phyloP scores from a whole-genome alignment of 2,888 invertebrate genomes.

The Nomada ferruginata region DNA sequence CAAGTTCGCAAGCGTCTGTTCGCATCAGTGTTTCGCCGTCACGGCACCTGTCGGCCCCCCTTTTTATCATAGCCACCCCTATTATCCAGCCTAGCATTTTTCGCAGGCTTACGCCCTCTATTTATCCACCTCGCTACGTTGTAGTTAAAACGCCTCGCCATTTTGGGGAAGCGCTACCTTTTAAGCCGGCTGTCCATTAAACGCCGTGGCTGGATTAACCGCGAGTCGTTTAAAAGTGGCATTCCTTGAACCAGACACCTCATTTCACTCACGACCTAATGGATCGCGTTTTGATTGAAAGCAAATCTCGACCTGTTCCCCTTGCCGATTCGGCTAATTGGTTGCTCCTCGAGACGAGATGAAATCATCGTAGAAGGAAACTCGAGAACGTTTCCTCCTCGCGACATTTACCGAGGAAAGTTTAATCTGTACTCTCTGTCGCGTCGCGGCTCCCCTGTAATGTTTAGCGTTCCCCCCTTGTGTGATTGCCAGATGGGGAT shows the following conservation, averaged over 20 bases:
- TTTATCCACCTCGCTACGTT: slow-evolving; percentile 44
- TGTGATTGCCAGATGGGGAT: background rate
- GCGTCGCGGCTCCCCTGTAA: background rate
- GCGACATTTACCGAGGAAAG: slow-evolving; percentile 20
- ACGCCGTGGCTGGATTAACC: slow-evolving; percentile 52
- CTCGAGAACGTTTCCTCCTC: slow-evolving; percentile 36
- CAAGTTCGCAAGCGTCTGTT: slow-evolving; percentile 34
- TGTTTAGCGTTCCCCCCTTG: slow-evolving; percentile 29
- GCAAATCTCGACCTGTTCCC: slow-evolving; percentile 1
- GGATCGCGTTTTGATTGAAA: slow-evolving; percentile 36
- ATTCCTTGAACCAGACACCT: slow-evolving; percentile 45
- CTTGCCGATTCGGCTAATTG: slow-evolving; percentile 13
- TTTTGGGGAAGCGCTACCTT: slow-evolving; percentile 67
- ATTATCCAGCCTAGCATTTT: slow-evolving; percentile 66
- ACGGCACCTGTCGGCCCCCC: slow-evolving; percentile 44
- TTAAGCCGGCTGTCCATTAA: slow-evolving; percentile 68
- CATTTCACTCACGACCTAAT: slow-evolving; percentile 25
- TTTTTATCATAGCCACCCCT: slow-evolving; percentile 55
- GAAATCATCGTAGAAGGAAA: slow-evolving; percentile 36
- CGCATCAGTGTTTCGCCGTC: slow-evolving; percentile 55
- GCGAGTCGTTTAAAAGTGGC: slow-evolving; percentile 53
- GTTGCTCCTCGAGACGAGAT: slow-evolving; percentile 2
- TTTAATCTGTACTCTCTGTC: slow-evolving; percentile 28
- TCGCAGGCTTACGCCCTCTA: slow-evolving; percentile 46
- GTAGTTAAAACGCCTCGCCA: slow-evolving; percentile 60